phyloP scores from a whole-genome alignment of 2,113 vertebrate genomes.

The Aegotheles bennettii region DNA sequence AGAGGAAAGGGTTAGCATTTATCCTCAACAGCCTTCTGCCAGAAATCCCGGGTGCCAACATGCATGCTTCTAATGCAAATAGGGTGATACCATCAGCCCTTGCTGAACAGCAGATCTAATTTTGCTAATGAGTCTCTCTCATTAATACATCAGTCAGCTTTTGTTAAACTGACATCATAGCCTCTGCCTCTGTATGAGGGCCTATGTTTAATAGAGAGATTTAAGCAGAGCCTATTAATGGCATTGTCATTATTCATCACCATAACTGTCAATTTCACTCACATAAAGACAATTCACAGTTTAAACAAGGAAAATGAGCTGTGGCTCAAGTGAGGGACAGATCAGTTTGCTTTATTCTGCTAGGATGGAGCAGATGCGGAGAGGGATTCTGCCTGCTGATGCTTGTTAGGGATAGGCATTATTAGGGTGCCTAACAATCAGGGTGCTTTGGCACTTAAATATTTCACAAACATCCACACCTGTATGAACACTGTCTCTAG shows the following conservation, averaged over 20 bases:
- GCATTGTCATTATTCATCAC: not conserved
- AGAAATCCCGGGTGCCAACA: not conserved
- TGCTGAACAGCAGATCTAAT: not conserved
- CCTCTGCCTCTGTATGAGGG: not conserved
- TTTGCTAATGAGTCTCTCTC: not conserved
- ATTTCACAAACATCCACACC: not conserved
- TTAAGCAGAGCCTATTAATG: not conserved
- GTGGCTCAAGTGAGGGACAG: not conserved
- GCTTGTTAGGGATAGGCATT: rapidly evolving
- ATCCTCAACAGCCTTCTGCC: not conserved
- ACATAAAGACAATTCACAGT: not conserved
- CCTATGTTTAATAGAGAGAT: not conserved
- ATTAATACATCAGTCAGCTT: not conserved
- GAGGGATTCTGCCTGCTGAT: rapidly evolving
- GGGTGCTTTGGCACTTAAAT: not conserved
- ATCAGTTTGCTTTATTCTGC: not conserved
- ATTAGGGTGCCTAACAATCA: not conserved
- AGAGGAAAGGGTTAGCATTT: not conserved
- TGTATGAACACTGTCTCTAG: rapidly evolving
- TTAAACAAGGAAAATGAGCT: not conserved
- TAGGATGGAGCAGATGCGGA: not conserved
- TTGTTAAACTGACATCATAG: not conserved
- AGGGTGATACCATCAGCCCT: not conserved
- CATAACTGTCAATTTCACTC: not conserved
- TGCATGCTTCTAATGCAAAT: not conserved